Conservation (phyloP, 2,113 vertebrate genomes). For the Urocynchramus pylzowi region DNA sequence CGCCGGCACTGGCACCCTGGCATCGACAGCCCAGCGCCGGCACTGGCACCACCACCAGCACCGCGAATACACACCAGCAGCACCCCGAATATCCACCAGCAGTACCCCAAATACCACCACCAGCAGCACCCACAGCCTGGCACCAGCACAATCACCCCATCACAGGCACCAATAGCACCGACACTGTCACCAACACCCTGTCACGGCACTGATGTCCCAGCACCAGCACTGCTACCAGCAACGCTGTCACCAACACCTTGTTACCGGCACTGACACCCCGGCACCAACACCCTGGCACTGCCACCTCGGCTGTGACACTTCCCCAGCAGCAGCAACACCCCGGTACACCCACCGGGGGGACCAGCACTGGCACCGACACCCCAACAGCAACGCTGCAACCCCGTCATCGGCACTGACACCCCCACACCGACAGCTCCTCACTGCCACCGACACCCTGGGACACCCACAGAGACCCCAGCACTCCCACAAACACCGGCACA, state of each 20-base stretch:
- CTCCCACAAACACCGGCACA: not conserved
- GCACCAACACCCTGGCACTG: not conserved
- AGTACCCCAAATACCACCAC: not conserved
- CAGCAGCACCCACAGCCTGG: not conserved
- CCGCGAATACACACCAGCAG: not conserved
- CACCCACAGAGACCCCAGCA: not conserved
- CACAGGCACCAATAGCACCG: not conserved
- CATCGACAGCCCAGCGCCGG: not conserved
- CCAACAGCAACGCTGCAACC: not conserved
- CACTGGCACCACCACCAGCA: not conserved
- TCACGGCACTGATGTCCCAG: not conserved
- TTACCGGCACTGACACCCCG: no score
- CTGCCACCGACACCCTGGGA: not conserved
- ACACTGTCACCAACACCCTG: not conserved
- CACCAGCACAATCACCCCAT: not conserved
- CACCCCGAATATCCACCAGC: no score
- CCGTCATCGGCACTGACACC: not conserved
- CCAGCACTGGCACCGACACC: not conserved
- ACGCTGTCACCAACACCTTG: not conserved
- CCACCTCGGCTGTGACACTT: not conserved
- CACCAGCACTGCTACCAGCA: not conserved
- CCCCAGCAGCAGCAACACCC: not conserved
- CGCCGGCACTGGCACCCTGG: no score
- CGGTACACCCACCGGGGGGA: not conserved
- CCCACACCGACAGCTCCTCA: not conserved